These are phyloP conservation scores for Drepana arcuata DNA, from an alignment of 1,140 invertebrate genomes.

Conservation along the genomic window DNA sequence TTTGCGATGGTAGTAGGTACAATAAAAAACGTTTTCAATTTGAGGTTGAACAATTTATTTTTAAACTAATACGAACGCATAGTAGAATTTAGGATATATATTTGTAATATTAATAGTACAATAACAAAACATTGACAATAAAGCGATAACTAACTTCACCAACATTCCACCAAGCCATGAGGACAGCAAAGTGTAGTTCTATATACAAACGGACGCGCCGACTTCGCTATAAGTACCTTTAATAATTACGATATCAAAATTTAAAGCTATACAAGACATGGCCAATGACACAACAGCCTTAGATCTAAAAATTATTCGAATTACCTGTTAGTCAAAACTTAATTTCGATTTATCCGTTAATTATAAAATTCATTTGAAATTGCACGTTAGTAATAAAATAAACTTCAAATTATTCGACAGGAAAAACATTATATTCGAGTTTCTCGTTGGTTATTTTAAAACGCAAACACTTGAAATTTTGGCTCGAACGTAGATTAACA, in stretches of 20 bases:
- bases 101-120: slow-evolving; percentile 62
- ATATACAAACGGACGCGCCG: slow-evolving; percentile 40
- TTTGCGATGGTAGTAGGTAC: not conserved
- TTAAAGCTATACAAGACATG: slow-evolving; percentile 65
- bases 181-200: slow-evolving; percentile 38
- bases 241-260: slow-evolving; percentile 39
- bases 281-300: slow-evolving; percentile 55
- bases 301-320: slow-evolving; percentile 9
- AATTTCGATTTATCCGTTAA: too few species aligned
- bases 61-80: slow-evolving; percentile 68
- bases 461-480: too few species aligned
- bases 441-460: too few species aligned
- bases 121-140: slow-evolving; percentile 68
- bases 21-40: slow-evolving; percentile 31
- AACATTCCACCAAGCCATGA: slow-evolving; percentile 61
- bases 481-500: too few species aligned
- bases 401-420: too few species aligned
- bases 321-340: slow-evolving; percentile 1
- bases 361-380: too few species aligned
- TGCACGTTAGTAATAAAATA: too few species aligned
- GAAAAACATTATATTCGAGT: too few species aligned
- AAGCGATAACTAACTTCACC: slow-evolving; percentile 60
- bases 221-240: slow-evolving; percentile 1
- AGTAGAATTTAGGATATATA: slow-evolving; percentile 69
- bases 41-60: slow-evolving; percentile 67